These are phyloP conservation scores for Chelidonichthys spinosus DNA, from an alignment of 2,797 vertebrate species.

Conservation along the genomic window DNA sequence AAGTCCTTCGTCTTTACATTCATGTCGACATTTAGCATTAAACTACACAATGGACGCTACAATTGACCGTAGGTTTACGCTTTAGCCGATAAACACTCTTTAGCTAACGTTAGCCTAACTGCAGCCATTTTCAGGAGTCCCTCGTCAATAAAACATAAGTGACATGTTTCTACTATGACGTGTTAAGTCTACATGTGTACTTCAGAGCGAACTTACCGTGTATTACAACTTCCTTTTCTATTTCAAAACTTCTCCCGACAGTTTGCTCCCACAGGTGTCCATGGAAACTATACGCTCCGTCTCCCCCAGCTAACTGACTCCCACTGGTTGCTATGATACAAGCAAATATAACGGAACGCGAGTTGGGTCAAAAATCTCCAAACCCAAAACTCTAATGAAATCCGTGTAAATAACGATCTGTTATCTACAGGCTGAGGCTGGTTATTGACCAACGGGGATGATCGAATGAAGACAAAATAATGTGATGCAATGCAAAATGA, in stretches of 20 bases:
- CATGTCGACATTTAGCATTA: background rate
- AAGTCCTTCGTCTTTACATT: background rate
- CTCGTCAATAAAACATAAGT: background rate
- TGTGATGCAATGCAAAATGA: background rate
- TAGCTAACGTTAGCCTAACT: background rate
- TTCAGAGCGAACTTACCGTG: slow-evolving; percentile 41
- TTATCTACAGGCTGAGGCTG: background rate
- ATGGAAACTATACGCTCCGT: slow-evolving; percentile 30
- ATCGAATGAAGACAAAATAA: background rate
- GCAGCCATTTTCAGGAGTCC: background rate
- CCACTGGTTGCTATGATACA: slow-evolving; percentile 70
- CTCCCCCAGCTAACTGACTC: background rate
- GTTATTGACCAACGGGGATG: background rate
- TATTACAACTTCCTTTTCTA: background rate
- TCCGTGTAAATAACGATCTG: background rate
- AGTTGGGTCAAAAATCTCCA: slow-evolving; percentile 30
- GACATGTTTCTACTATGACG: background rate
- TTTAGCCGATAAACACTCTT: background rate
- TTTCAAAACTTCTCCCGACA: background rate
- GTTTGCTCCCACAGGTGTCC: slow-evolving; percentile 6
- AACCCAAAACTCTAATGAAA: background rate
- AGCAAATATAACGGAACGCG: slow-evolving; percentile 47
- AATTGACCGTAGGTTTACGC: background rate
- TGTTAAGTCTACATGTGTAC: fast-evolving
- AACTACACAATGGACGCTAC: background rate